Percentiles rank a stretch among this genome's conserved stretches.
Conservation (phyloP, 2,888 invertebrate species). For the Romanomermis culicivorax region DNA sequence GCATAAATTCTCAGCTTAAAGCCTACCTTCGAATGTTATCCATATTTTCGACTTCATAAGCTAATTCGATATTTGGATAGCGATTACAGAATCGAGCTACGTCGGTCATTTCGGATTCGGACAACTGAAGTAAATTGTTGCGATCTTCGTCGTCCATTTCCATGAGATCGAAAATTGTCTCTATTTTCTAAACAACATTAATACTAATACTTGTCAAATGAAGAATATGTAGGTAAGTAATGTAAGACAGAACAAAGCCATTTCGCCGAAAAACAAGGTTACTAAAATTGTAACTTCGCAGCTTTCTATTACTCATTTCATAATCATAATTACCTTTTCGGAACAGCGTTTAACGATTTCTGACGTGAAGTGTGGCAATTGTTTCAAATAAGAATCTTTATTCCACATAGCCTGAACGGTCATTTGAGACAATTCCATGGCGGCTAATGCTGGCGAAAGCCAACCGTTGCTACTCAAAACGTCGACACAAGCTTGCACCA, state of each 20-base stretch:
- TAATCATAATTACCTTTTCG: slow-evolving; percentile 60
- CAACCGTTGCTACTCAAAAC: slow-evolving; percentile 86
- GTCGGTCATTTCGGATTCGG: slow-evolving; percentile 75
- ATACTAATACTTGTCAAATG: no score
- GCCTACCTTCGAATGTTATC: slow-evolving; percentile 41
- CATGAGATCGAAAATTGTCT: slow-evolving; percentile 85
- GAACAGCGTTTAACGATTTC: slow-evolving; percentile 73
- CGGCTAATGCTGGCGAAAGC: slow-evolving; percentile 89
- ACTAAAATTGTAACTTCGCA: no score
- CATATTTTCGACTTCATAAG: slow-evolving; percentile 64
- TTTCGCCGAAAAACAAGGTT: no score
- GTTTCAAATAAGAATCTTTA: slow-evolving; percentile 87
- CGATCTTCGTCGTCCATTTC: slow-evolving; percentile 58
- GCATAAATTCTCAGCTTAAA: neutral
- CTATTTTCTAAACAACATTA: slow-evolving; percentile 40
- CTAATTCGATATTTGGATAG: slow-evolving; percentile 91
- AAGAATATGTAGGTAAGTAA: no score
- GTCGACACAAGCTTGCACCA: slow-evolving; percentile 58
- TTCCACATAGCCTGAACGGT: slow-evolving; percentile 99
- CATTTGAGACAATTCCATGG: slow-evolving; percentile 99
- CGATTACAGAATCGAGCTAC: slow-evolving; percentile 95
- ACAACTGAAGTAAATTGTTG: slow-evolving; percentile 44
- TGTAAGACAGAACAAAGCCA: no score
- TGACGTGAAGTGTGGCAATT: slow-evolving; percentile 74
- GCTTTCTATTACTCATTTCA: no score